A percentile compares a stretch with the other conserved stretches of the same genome.
These are phyloP conservation scores for Limnodromus scolopaceus DNA, from an alignment of 2,797 vertebrate genomes.

Conservation along the genomic window DNA sequence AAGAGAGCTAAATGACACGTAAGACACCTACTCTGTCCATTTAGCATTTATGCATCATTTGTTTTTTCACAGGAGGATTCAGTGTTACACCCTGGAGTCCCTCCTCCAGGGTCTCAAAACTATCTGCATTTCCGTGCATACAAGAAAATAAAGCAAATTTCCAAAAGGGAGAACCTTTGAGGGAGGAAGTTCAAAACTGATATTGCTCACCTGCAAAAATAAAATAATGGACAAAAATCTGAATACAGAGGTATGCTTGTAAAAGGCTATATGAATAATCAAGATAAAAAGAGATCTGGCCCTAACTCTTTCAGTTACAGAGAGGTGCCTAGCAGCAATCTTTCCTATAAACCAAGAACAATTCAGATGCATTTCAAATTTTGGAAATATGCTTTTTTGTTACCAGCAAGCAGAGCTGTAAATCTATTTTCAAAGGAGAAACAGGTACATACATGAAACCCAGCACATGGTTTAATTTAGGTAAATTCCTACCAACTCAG, in stretches of 20 bases:
- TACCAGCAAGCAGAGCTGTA: neutral
- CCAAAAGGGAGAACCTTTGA: neutral
- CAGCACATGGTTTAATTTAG: neutral
- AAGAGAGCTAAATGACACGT: neutral
- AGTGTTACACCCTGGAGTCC: neutral
- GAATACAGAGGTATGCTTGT: neutral
- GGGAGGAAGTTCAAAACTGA: neutral
- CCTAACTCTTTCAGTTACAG: neutral
- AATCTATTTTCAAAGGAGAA: neutral
- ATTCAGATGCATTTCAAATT: neutral
- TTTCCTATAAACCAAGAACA: neutral
- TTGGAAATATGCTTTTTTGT: neutral
- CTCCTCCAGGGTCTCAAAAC: neutral
- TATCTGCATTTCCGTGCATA: neutral
- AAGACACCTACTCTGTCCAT: conserved; percentile 38
- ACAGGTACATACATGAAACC: neutral
- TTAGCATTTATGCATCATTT: conserved; percentile 22
- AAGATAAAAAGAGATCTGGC: neutral
- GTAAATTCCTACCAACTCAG: neutral
- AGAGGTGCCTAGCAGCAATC: neutral
- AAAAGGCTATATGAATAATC: neutral
- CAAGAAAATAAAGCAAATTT: neutral
- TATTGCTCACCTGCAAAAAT: neutral
- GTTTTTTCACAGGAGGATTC: conserved; percentile 1
- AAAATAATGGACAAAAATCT: neutral